phyloP scores from a whole-genome alignment of 2,113 vertebrate genomes.

The Nycticryphes semicollaris region DNA sequence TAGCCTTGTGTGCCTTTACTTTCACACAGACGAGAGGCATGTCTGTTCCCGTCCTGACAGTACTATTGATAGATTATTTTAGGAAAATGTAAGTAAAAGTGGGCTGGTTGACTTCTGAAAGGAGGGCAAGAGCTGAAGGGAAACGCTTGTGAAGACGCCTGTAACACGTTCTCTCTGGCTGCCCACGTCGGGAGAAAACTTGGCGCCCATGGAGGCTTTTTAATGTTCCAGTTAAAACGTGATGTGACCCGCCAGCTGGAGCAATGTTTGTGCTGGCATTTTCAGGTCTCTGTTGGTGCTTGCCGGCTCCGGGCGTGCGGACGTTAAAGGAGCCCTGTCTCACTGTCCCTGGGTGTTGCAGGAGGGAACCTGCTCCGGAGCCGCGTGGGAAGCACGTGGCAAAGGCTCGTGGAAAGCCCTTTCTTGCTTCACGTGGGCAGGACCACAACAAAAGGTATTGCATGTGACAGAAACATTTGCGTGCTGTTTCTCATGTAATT shows the following conservation, averaged over 20 bases:
- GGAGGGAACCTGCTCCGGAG: neutral
- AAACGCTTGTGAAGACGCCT: neutral
- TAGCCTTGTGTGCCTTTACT: neutral
- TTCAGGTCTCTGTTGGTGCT: neutral
- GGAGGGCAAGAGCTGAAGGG: neutral
- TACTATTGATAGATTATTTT: neutral
- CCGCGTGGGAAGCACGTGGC: neutral
- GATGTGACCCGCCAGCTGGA: neutral
- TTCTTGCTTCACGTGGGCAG: neutral
- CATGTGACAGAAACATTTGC: neutral
- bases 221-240: neutral
- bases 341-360: too few relatives aligned
- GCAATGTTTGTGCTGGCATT: neutral
- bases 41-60: neutral
- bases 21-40: neutral
- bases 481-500: neutral
- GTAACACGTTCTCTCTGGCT: neutral
- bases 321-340: neutral
- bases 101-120: neutral
- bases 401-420: neutral
- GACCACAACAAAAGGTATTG: neutral
- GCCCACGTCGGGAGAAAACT: neutral
- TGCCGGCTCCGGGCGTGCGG: neutral
- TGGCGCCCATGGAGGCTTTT: neutral
- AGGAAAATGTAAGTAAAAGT: neutral